These are phyloP conservation scores for Cephus sareptanus DNA, from an alignment of 2,888 invertebrate genomes.

Conservation along the genomic window DNA sequence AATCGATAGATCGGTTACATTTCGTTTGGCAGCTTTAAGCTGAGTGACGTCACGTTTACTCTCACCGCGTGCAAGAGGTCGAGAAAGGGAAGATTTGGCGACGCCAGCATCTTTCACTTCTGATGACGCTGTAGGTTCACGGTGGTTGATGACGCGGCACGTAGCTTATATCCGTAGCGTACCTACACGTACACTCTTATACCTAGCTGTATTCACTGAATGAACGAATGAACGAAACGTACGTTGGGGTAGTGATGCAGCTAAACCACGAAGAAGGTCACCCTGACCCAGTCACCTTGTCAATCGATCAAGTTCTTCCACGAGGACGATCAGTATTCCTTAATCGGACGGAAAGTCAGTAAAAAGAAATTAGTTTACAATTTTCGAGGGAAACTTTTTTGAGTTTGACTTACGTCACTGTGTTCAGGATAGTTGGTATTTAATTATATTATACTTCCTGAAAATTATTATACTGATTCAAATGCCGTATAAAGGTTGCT, in stretches of 20 bases:
- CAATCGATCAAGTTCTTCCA: neutral
- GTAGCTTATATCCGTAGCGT: constrained; percentile 44
- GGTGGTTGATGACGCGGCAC: constrained; percentile 57
- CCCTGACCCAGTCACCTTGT: constrained; percentile 53
- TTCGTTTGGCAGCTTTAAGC: constrained; percentile 50
- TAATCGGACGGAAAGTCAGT: neutral
- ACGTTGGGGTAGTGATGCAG: constrained; percentile 19
- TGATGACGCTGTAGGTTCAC: constrained; percentile 56
- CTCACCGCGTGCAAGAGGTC: constrained; percentile 41
- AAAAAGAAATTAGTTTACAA: neutral
- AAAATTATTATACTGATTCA: neutral
- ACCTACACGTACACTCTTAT: constrained; percentile 18
- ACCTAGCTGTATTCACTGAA: constrained; percentile 28
- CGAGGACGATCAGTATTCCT: neutral
- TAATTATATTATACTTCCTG: neutral
- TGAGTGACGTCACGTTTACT: constrained; percentile 57
- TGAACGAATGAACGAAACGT: constrained; percentile 41
- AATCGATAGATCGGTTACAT: constrained; percentile 42
- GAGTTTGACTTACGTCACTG: too few relatives aligned
- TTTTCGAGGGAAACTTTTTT: too few relatives aligned
- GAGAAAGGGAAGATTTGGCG: constrained; percentile 58
- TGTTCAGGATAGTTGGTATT: too few relatives aligned
- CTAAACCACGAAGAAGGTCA: constrained; percentile 38
- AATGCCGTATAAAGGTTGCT: neutral
- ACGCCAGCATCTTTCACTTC: constrained; percentile 60